Percentiles rank a stretch among this genome's conserved stretches.
These are phyloP conservation scores for Synanthedon myopaeformis DNA, from an alignment of 2,888 invertebrate genomes.

Conservation along the genomic window DNA sequence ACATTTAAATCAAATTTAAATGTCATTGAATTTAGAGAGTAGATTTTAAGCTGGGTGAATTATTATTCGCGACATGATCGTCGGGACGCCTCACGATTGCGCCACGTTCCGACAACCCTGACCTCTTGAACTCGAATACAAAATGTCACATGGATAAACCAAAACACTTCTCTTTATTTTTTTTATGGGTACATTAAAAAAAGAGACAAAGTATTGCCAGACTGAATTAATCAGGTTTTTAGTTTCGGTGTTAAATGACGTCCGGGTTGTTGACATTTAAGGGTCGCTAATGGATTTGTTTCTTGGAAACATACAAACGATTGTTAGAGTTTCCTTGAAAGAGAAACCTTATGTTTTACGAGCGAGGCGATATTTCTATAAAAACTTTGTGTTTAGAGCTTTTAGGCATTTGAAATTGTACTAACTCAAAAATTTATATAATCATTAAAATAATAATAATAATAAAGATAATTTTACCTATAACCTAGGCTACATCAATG, in stretches of 20 bases:
- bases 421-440: too few species aligned
- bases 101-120: constrained; percentile 47
- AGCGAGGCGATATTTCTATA: not conserved
- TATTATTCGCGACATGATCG: constrained; percentile 52
- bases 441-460: too few species aligned
- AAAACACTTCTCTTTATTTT: not conserved
- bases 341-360: not conserved
- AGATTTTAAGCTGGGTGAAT: constrained; percentile 36
- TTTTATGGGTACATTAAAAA: not conserved
- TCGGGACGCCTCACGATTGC: constrained; percentile 37
- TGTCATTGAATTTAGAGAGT: constrained; percentile 6
- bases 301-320: not conserved
- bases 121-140: constrained; percentile 54
- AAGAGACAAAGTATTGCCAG: too few species aligned
- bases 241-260: not conserved
- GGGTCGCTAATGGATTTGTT: not conserved
- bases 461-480: too few species aligned
- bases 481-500: too few species aligned
- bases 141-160: constrained; percentile 38
- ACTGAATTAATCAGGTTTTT: too few species aligned
- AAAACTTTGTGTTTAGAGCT: not conserved
- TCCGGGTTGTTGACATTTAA: constrained; percentile 1
- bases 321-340: not conserved
- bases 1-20: not conserved
- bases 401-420: too few species aligned